Evolutionary conservation across 1,140 invertebrate species (phyloP).

Genomic region (Macrotrachela quadricornifera): DNA sequence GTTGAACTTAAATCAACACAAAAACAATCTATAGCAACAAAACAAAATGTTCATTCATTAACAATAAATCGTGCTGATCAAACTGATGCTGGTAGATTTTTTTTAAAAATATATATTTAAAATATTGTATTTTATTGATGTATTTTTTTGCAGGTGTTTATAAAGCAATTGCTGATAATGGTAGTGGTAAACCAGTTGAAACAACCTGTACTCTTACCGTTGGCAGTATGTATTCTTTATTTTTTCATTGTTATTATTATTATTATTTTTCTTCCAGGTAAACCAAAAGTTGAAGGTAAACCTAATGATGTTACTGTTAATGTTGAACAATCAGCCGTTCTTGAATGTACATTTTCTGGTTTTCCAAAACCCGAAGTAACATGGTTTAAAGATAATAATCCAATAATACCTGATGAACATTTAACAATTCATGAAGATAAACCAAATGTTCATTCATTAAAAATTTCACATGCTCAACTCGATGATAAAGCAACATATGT

Average conservation of each 20-base stretch:
- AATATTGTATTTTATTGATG: too few relatives aligned
- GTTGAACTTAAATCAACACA: too few relatives aligned
- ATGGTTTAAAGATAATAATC: constrained; percentile 1
- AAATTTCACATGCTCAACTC: neutral
- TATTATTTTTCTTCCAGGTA: neutral
- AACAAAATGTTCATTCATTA: constrained; percentile 50
- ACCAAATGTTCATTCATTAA: constrained; percentile 2
- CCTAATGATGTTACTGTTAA: constrained; percentile 2
- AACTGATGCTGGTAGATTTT: neutral
- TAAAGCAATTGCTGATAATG: neutral
- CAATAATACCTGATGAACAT: neutral
- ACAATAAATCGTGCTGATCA: neutral
- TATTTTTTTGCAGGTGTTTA: neutral
- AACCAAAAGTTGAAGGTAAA: constrained; percentile 4
- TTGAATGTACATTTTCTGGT: constrained; percentile 6
- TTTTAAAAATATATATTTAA: too few relatives aligned
- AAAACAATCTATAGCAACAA: constrained; percentile 32
- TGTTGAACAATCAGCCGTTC: constrained; percentile 3
- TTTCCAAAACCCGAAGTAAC: neutral
- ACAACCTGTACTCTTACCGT: neutral
- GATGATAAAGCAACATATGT: constrained; percentile 24
- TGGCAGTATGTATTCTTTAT: neutral
- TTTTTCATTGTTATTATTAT: too few relatives aligned
- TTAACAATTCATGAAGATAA: constrained; percentile 1
- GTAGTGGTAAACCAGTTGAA: neutral